phyloP scores from a whole-genome alignment of 2,113 vertebrate species.

The Grantiella picta region DNA sequence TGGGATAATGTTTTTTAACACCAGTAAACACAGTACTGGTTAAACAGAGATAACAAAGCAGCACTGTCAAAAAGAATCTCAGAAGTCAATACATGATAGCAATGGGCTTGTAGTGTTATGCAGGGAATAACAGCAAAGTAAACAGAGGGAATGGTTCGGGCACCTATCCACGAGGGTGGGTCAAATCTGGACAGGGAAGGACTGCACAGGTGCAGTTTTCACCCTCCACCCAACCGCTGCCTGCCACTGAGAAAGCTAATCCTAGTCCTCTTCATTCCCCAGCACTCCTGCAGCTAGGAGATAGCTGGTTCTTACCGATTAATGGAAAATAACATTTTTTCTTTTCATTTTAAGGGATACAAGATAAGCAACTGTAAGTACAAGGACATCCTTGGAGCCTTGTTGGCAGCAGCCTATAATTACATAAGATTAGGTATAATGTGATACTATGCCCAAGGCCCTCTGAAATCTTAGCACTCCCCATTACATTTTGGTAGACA shows the following conservation, averaged over 20 bases:
- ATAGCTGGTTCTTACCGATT: slow-evolving; percentile 18
- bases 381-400: not conserved
- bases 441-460: not conserved
- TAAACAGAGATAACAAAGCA: not conserved
- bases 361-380: slow-evolving; percentile 33
- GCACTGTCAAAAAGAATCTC: not conserved
- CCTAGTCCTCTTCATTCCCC: not conserved
- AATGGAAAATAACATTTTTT: not conserved
- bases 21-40: not conserved
- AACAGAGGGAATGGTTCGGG: not conserved
- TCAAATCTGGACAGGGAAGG: not conserved
- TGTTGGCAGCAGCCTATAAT: not conserved
- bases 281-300: slow-evolving; percentile 18
- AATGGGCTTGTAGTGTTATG: not conserved
- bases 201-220: not conserved
- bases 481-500: not conserved
- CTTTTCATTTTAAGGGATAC: not conserved
- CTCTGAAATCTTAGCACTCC: not conserved
- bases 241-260: slow-evolving; percentile 1
- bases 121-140: not conserved
- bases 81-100: not conserved
- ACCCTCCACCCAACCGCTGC: not conserved
- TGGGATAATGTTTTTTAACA: not conserved
- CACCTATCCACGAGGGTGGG: rapidly evolving
- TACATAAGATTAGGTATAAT: slow-evolving; percentile 31